Evolutionary conservation across 2,888 invertebrate genomes (phyloP).

Genomic region (Hydroisotoma schaefferi): DNA sequence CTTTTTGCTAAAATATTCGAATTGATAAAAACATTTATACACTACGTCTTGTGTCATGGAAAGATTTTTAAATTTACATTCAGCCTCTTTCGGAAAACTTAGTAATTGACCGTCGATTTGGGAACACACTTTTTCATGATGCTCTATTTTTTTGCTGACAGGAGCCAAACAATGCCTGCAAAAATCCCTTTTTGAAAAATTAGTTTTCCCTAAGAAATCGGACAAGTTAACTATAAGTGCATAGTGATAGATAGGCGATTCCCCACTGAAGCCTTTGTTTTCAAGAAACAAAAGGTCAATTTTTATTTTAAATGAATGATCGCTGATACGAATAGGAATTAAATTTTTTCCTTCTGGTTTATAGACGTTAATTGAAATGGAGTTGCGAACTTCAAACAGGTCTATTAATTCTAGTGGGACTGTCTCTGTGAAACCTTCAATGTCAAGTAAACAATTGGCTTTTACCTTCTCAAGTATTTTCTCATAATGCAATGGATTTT

Average conservation of each 20-base stretch:
- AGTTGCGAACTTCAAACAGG: not conserved
- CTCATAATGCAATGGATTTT: not conserved
- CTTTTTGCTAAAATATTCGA: not conserved
- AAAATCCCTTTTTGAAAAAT: not conserved
- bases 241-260: not conserved
- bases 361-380: not conserved
- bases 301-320: not conserved
- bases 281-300: not conserved
- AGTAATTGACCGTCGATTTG: not conserved
- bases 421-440: not conserved
- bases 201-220: not conserved
- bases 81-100: not conserved
- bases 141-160: not conserved
- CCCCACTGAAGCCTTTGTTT: not conserved
- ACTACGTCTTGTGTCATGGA: not conserved
- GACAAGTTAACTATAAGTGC: not conserved
- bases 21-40: not conserved
- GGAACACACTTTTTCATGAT: not conserved
- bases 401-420: not conserved
- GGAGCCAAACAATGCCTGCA: not conserved
- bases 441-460: not conserved
- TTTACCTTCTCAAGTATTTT: not conserved
- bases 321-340: not conserved
- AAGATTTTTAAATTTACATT: not conserved
- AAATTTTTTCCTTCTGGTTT: not conserved